phyloP scores from a whole-genome alignment of 2,797 vertebrate genomes.

The Sciurus carolinensis region DNA sequence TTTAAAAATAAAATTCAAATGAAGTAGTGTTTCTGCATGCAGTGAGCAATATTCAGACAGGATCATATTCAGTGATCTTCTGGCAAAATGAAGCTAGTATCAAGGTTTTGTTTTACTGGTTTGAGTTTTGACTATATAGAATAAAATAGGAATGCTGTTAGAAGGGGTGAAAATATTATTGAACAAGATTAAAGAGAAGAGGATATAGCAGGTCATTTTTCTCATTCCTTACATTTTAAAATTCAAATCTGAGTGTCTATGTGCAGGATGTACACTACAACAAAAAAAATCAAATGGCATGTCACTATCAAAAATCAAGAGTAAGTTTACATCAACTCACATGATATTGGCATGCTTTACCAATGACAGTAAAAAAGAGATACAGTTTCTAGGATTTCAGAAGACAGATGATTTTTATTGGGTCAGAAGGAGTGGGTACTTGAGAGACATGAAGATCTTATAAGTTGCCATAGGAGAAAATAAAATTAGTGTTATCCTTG shows the following conservation, averaged over 20 bases:
- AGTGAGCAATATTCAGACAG: conserved; percentile 3
- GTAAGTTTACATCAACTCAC: neutral
- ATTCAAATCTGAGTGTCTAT: conserved; percentile 54
- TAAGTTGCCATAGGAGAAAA: neutral
- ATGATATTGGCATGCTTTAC: neutral
- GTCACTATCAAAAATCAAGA: neutral
- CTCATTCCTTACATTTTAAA: conserved; percentile 74
- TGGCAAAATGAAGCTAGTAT: conserved; percentile 72
- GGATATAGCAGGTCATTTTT: conserved; percentile 54
- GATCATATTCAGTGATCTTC: conserved; percentile 5
- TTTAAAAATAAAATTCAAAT: conserved; percentile 62
- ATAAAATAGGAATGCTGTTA: conserved; percentile 65
- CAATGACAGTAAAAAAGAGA: neutral
- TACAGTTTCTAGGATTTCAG: neutral
- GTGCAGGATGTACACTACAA: neutral
- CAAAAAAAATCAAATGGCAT: neutral
- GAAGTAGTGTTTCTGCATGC: neutral
- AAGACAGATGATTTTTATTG: neutral
- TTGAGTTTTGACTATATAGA: conserved; percentile 74
- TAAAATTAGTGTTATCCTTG: neutral
- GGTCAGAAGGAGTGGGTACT: neutral
- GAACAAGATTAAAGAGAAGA: conserved; percentile 78
- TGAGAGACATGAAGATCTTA: neutral
- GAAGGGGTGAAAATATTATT: conserved; percentile 66
- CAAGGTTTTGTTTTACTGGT: conserved; percentile 73